These are phyloP conservation scores for Chaetodon auriga DNA, from an alignment of 2,113 vertebrate genomes.

Conservation along the genomic window DNA sequence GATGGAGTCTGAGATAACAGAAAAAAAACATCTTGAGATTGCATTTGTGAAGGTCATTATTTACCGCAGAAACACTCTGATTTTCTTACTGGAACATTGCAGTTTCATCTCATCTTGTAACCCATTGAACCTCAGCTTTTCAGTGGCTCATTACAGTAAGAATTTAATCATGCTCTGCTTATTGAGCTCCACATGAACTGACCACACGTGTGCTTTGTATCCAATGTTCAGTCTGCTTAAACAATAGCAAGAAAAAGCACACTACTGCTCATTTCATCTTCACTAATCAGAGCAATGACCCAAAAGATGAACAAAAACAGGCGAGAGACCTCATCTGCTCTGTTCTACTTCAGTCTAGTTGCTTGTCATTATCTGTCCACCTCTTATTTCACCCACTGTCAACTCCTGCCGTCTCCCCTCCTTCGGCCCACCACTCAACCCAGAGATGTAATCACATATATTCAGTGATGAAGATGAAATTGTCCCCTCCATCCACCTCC, in stretches of 20 bases:
- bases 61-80: background rate
- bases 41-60: background rate
- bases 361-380: conserved; percentile 62
- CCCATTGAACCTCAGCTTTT: background rate
- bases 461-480: conserved; percentile 73
- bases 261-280: conserved; percentile 26
- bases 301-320: conserved; percentile 39
- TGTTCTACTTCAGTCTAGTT: conserved; percentile 35
- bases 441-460: conserved; percentile 64
- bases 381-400: conserved; percentile 53
- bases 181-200: conserved; percentile 16
- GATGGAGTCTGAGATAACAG: background rate
- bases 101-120: background rate
- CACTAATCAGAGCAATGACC: conserved; percentile 56
- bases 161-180: conserved; percentile 23
- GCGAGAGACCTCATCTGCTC: conserved; percentile 47
- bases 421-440: background rate
- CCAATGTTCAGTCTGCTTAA: conserved; percentile 42
- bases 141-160: background rate
- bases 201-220: conserved; percentile 7
- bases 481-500: conserved; percentile 46
- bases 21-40: background rate
- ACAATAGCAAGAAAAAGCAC: conserved; percentile 24
- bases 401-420: conserved; percentile 26
- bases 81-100: background rate